Percentiles rank a stretch among this genome's conserved stretches.
Evolutionary conservation across 2,888 invertebrate genomes (phyloP).

Genomic region (Apotomis betuletana): DNA sequence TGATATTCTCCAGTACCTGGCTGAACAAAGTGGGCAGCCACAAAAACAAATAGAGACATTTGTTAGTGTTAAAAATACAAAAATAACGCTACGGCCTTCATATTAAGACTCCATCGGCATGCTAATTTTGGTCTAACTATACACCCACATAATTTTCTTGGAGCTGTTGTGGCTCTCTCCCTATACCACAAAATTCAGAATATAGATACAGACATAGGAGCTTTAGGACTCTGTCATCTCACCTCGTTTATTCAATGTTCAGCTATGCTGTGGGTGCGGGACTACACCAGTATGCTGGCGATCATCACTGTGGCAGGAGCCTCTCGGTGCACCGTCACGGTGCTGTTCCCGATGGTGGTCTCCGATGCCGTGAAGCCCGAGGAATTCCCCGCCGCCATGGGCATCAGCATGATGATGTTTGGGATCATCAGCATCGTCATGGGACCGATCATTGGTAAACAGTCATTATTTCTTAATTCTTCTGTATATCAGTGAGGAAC

Average conservation of each 20-base stretch:
- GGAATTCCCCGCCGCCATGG: conserved; percentile 84
- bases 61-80: too few species aligned
- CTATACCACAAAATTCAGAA: too few species aligned
- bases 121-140: too few species aligned
- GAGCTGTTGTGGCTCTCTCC: too few species aligned
- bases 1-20: conserved; percentile 81
- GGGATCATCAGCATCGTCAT: conserved; percentile 78
- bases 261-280: conserved; percentile 59
- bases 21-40: conserved; percentile 82
- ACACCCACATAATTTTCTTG: too few species aligned
- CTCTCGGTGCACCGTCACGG: conserved; percentile 78
- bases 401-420: conserved; percentile 80
- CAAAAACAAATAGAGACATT: background rate
- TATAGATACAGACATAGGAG: too few species aligned
- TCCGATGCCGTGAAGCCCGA: conserved; percentile 81
- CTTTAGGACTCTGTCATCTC: too few species aligned
- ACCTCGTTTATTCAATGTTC: too few species aligned
- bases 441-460: conserved; percentile 84
- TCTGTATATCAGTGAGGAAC: too few species aligned
- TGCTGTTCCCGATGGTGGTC: conserved; percentile 82
- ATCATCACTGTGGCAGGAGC: conserved; percentile 77
- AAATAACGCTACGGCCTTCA: too few species aligned
- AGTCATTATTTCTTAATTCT: too few species aligned
- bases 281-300: conserved; percentile 51
- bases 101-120: too few species aligned